These are phyloP conservation scores for Aphelenchoides bicaudatus DNA, from an alignment of 2,888 invertebrate genomes.

Conservation along the genomic window DNA sequence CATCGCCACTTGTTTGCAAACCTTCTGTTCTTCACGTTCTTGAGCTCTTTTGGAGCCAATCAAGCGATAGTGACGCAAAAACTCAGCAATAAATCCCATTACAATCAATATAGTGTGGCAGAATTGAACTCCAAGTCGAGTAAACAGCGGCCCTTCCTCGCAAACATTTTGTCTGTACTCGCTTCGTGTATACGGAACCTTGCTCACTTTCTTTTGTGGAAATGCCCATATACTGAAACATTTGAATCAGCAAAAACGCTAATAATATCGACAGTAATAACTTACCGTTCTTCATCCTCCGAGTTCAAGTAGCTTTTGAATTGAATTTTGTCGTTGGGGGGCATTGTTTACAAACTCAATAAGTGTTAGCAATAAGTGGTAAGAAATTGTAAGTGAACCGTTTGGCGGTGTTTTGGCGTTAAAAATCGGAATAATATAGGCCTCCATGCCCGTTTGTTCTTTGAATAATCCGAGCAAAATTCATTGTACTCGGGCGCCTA, in stretches of 20 bases:
- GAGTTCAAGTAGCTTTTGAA: not conserved
- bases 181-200: not conserved
- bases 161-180: not conserved
- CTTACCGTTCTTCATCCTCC: no score
- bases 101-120: not conserved
- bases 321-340: slow-evolving; percentile 9
- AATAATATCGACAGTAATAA: no score
- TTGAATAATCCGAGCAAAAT: no score
- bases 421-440: no score
- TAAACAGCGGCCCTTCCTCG: not conserved
- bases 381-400: no score
- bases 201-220: no score
- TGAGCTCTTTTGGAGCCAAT: not conserved
- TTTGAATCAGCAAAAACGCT: no score
- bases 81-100: not conserved
- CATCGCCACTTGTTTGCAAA: not conserved
- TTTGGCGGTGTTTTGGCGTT: no score
- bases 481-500: no score
- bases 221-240: no score
- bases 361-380: not conserved
- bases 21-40: slow-evolving; percentile 20
- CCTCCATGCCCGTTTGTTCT: no score
- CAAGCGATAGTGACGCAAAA: no score
- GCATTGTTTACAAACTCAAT: not conserved
- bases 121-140: not conserved